These are phyloP conservation scores for Lontra canadensis DNA, from an alignment of 2,113 vertebrate species.

Conservation along the genomic window DNA sequence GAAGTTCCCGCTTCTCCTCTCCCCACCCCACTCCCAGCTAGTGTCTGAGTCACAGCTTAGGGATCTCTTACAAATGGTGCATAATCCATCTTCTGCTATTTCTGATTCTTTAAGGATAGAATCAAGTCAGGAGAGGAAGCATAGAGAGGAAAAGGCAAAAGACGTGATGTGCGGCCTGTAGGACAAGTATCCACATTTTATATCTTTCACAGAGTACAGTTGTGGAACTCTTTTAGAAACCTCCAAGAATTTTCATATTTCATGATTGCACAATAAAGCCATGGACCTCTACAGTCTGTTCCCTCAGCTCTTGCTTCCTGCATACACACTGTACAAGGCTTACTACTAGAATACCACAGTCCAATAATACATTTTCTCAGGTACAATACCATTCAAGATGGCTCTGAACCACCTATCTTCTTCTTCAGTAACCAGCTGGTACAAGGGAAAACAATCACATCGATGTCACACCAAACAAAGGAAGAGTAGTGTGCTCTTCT, in stretches of 20 bases:
- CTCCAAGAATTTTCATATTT: background rate
- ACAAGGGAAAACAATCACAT: background rate
- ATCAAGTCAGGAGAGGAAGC: background rate
- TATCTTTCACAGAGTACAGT: background rate
- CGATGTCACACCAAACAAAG: too few relatives aligned
- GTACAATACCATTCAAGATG: background rate
- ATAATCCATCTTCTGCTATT: background rate
- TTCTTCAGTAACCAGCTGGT: background rate
- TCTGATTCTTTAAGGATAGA: background rate
- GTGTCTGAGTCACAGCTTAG: background rate
- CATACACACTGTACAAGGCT: background rate
- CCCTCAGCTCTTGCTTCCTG: background rate
- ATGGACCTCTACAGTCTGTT: background rate
- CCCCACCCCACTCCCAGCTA: fast-evolving
- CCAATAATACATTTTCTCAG: background rate
- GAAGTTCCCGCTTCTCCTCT: background rate
- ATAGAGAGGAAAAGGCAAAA: background rate
- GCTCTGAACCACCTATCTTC: background rate
- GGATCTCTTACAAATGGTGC: background rate
- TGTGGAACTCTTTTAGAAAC: background rate
- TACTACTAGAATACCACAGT: background rate
- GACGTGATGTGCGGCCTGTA: background rate
- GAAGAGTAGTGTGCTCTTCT: background rate
- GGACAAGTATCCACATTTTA: background rate
- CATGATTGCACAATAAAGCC: background rate